Evolutionary conservation across 2,797 vertebrate species (phyloP).

Genomic region (Aulostomus chinensis): DNA sequence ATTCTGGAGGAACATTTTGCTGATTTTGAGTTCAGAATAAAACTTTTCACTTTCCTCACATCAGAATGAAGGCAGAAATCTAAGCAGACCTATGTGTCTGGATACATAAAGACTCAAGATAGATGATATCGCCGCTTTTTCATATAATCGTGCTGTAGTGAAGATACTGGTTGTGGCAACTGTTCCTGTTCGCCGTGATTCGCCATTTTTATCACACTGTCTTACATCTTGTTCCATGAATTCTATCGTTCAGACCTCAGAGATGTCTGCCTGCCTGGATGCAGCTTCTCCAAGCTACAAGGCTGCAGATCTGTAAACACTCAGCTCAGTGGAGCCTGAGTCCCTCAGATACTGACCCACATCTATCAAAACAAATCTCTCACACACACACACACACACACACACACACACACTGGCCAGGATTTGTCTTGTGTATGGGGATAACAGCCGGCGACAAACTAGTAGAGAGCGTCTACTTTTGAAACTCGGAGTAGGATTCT

Average conservation of each 20-base stretch:
- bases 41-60: too few relatives aligned
- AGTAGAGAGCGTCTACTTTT: constrained; percentile 25
- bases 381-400: too few relatives aligned
- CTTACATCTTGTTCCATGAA: constrained; percentile 29
- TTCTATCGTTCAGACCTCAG: constrained; percentile 24
- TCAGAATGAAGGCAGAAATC: too few relatives aligned
- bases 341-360: constrained; percentile 46
- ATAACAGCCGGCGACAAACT: constrained; percentile 37
- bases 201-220: too few relatives aligned
- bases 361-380: constrained; percentile 72
- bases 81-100: too few relatives aligned
- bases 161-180: constrained; percentile 11
- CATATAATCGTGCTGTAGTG: too few relatives aligned
- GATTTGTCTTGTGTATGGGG: constrained; percentile 37
- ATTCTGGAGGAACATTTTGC: too few relatives aligned
- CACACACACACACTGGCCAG: constrained; percentile 26
- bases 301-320: constrained; percentile 71
- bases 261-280: constrained; percentile 28
- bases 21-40: too few relatives aligned
- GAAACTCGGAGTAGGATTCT: constrained; percentile 27
- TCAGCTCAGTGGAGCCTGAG: constrained; percentile 50
- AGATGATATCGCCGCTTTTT: too few relatives aligned
- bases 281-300: constrained; percentile 44
- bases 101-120: too few relatives aligned
- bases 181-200: too few relatives aligned